Percentiles rank a stretch among this genome's conserved stretches.
Conservation (phyloP, 1,140 invertebrate species). For the Trinorchestia longiramus region DNA sequence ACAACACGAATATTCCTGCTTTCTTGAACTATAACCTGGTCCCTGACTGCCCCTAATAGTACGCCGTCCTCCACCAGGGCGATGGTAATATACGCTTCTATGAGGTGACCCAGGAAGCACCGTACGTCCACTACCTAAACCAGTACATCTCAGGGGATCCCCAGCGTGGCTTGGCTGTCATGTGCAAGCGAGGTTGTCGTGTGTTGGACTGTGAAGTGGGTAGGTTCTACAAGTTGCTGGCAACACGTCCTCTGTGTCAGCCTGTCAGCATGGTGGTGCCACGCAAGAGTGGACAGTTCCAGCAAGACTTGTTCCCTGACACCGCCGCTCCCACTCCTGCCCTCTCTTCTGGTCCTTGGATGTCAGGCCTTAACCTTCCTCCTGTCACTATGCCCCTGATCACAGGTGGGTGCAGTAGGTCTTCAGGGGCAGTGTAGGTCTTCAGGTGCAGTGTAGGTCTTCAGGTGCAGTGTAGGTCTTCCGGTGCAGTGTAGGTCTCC, state of each 20-base stretch:
- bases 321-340: conserved; percentile 86
- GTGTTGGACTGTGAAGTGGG: conserved; percentile 86
- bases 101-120: conserved; percentile 87
- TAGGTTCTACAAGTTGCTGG: conserved; percentile 93
- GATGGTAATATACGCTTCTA: conserved; percentile 96
- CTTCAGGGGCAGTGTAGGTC: no score
- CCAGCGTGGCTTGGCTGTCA: conserved; percentile 87
- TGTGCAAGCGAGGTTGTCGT: conserved; percentile 93
- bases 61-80: no score
- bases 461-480: no score
- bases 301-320: conserved; percentile 94
- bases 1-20: no score
- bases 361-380: conserved; percentile 83
- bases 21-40: no score
- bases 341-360: conserved; percentile 88
- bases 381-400: conserved; percentile 88
- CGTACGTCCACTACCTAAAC: conserved; percentile 89
- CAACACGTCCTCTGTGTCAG: conserved; percentile 86
- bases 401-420: conserved; percentile 75
- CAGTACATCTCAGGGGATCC: conserved; percentile 92
- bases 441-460: no score
- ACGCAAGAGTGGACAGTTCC: conserved; percentile 83
- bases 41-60: no score
- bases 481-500: no score
- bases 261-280: conserved; percentile 96